Conservation (phyloP, 2,113 vertebrate species). For the Salvator merianae region DNA sequence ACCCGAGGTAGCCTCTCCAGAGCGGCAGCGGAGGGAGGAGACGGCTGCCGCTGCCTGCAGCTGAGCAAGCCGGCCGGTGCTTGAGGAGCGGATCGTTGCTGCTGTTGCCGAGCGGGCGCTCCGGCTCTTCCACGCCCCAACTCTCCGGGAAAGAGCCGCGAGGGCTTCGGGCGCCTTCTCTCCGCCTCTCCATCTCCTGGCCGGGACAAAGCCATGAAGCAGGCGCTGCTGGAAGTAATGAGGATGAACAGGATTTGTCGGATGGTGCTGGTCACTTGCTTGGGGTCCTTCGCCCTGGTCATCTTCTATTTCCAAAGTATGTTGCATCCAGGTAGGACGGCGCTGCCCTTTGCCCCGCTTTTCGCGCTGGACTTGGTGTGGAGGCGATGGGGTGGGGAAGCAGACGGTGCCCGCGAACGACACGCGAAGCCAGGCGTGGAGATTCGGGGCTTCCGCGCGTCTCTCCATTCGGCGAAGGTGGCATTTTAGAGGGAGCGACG, state of each 20-base stretch:
- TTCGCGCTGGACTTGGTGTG: too few relatives aligned
- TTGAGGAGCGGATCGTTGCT: background rate
- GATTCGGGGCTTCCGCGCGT: too few relatives aligned
- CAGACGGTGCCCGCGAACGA: too few relatives aligned
- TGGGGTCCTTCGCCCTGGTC: conserved; percentile 96
- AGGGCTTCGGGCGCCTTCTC: background rate
- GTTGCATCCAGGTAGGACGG: conserved; percentile 95
- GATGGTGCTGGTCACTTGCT: conserved; percentile 94
- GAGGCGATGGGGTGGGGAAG: too few relatives aligned
- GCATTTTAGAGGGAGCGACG: conserved; percentile 8
- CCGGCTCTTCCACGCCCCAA: conserved; percentile 20
- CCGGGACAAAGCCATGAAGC: conserved; percentile 86
- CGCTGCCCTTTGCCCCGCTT: background rate
- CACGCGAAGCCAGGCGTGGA: too few relatives aligned
- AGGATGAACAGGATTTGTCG: conserved; percentile 95
- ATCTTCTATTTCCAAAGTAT: conserved; percentile 99
- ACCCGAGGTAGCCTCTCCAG: conserved; percentile 35
- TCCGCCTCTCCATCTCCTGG: conserved; percentile 20
- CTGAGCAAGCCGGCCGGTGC: conserved; percentile 35
- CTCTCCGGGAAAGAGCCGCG: conserved; percentile 30
- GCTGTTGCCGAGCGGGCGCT: conserved; percentile 28
- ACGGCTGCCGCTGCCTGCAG: background rate
- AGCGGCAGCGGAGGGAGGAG: conserved; percentile 30
- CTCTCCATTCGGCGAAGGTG: too few relatives aligned
- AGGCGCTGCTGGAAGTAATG: conserved; percentile 89